A percentile compares a stretch with the other conserved stretches of the same genome.
phyloP scores from a whole-genome alignment of 2,888 invertebrate genomes.

The Hetaerina titia region DNA sequence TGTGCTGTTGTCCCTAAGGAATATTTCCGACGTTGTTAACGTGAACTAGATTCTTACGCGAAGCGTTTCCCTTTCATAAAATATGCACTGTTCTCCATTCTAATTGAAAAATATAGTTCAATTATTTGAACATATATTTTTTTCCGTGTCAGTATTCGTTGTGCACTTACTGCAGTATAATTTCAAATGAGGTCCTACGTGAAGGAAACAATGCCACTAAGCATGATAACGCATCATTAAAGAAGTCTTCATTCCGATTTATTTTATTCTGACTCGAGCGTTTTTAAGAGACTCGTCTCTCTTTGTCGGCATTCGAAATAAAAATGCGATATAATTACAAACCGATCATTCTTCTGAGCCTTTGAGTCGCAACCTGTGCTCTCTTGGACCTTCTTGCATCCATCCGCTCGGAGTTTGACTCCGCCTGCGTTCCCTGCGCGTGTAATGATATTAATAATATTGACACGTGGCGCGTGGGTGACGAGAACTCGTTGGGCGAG shows the following conservation, averaged over 20 bases:
- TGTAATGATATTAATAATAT: conserved; percentile 14
- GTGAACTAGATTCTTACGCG: not conserved
- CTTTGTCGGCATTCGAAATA: too few relatives aligned
- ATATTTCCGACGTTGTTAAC: not conserved
- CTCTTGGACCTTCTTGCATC: not conserved
- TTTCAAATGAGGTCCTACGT: too few relatives aligned
- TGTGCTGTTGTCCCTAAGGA: not conserved
- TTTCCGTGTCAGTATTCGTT: too few relatives aligned
- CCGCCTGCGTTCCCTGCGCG: not conserved
- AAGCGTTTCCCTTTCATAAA: not conserved
- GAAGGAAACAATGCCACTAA: too few relatives aligned
- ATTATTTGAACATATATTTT: too few relatives aligned
- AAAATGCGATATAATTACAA: not conserved
- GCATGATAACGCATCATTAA: too few relatives aligned
- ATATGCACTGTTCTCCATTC: not conserved
- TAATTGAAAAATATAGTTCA: too few relatives aligned
- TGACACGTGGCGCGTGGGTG: conserved; percentile 1
- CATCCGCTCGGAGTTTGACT: not conserved
- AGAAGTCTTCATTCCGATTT: too few relatives aligned
- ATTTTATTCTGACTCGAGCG: too few relatives aligned
- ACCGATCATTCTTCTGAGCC: not conserved
- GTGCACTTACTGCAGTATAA: too few relatives aligned
- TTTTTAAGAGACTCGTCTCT: not conserved
- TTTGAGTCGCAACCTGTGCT: not conserved
- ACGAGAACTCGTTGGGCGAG: not conserved